Evolutionary conservation across 2,797 vertebrate species (phyloP).

Genomic region (Okamejei kenojei): DNA sequence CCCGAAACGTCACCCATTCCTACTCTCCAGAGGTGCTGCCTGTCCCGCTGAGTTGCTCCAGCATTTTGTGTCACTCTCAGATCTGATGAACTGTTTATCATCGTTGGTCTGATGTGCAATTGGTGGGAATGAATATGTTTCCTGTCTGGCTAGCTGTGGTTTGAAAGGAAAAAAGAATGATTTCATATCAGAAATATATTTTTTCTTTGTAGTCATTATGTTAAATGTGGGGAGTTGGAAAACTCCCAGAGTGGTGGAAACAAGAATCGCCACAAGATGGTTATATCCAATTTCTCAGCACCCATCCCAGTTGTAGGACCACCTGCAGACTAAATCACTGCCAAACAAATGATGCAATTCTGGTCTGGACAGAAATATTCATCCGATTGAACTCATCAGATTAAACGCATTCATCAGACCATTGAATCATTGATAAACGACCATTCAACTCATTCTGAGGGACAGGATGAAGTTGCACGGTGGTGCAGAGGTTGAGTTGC

Average conservation of each 20-base stretch:
- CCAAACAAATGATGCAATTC: not conserved
- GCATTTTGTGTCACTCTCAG: too few species aligned
- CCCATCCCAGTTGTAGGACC: not conserved
- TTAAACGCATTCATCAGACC: not conserved
- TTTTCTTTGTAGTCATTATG: not conserved
- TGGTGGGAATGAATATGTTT: not conserved
- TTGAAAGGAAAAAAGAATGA: conserved; percentile 18
- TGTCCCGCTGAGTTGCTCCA: too few species aligned
- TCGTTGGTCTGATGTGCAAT: not conserved
- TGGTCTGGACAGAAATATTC: not conserved
- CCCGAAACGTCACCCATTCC: too few species aligned
- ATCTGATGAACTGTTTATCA: not conserved
- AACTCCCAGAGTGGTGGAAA: too few species aligned
- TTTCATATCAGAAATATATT: conserved; percentile 19
- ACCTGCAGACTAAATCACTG: not conserved
- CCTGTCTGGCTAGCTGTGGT: not conserved
- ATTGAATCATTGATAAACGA: too few species aligned
- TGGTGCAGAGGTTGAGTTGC: too few species aligned
- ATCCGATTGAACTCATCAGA: not conserved
- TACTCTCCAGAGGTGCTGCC: too few species aligned
- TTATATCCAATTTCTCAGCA: not conserved
- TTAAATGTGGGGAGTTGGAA: not conserved
- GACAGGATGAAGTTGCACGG: too few species aligned
- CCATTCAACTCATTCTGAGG: not conserved
- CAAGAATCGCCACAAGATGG: not conserved